These are phyloP conservation scores for Coilia nasus DNA, from an alignment of 2,797 vertebrate genomes.

Conservation along the genomic window DNA sequence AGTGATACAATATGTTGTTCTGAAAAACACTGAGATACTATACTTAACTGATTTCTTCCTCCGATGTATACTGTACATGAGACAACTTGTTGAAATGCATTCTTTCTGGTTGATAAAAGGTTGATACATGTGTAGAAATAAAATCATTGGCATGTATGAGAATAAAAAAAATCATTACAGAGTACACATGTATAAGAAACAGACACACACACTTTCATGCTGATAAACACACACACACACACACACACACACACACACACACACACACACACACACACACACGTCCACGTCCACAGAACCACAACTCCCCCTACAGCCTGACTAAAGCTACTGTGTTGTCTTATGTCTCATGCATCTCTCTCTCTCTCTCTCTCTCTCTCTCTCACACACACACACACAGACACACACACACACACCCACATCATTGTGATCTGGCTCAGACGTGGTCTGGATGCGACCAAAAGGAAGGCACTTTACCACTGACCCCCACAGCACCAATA, in stretches of 20 bases:
- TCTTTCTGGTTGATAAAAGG: too few relatives aligned
- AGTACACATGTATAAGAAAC: too few relatives aligned
- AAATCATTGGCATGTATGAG: too few relatives aligned
- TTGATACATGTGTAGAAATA: too few relatives aligned
- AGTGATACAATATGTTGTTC: too few relatives aligned
- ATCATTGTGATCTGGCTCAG: background rate
- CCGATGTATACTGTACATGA: too few relatives aligned
- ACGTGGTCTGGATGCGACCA: background rate
- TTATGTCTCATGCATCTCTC: background rate
- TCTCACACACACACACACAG: constrained; percentile 29
- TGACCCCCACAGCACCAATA: background rate
- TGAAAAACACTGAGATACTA: too few relatives aligned
- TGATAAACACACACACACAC: constrained; percentile 12
- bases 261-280: background rate
- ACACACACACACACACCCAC: background rate
- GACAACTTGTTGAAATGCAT: too few relatives aligned
- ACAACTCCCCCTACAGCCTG: constrained; percentile 67
- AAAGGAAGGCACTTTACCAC: background rate
- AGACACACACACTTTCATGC: too few relatives aligned
- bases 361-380: too few relatives aligned
- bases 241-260: constrained; percentile 41
- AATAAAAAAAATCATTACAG: too few relatives aligned
- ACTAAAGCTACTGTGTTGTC: constrained; percentile 40
- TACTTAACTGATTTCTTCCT: too few relatives aligned
- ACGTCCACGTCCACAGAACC: constrained; percentile 39